Conservation (phyloP, 2,888 invertebrate genomes). For the Apamea monoglypha region DNA sequence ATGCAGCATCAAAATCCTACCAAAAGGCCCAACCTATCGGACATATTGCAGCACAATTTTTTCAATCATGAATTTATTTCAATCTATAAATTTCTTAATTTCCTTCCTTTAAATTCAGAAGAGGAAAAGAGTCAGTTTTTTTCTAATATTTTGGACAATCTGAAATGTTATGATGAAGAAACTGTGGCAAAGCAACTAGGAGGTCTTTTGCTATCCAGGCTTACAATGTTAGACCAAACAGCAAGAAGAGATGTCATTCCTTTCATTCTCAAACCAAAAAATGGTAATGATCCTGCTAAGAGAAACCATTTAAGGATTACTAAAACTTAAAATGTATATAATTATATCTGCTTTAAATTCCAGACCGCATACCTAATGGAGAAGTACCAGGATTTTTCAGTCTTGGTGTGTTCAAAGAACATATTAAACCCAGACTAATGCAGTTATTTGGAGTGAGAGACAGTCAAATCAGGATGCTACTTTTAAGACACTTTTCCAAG, state of each 20-base stretch:
- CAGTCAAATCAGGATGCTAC: conserved; percentile 93
- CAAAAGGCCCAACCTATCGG: conserved; percentile 92
- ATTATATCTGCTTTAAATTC: conserved; percentile 61
- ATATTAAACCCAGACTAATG: conserved; percentile 94
- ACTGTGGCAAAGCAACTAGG: conserved; percentile 95
- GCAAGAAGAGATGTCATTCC: conserved; percentile 94
- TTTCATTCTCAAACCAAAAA: conserved; percentile 92
- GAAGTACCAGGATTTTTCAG: conserved; percentile 92
- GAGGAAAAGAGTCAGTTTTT: conserved; percentile 95
- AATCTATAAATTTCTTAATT: conserved; percentile 95
- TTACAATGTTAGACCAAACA: conserved; percentile 95
- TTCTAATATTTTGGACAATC: conserved; percentile 91
- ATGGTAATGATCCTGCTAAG: conserved; percentile 86
- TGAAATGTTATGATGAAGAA: conserved; percentile 94
- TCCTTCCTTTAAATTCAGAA: conserved; percentile 94
- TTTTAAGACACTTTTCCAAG: conserved; percentile 94
- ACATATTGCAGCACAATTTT: conserved; percentile 93
- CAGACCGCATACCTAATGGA: conserved; percentile 83
- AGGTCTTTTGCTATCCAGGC: conserved; percentile 94
- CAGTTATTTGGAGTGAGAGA: conserved; percentile 96
- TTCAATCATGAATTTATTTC: conserved; percentile 96
- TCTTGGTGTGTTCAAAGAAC: conserved; percentile 92
- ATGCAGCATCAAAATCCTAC: conserved; percentile 92
- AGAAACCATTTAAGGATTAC: not conserved
- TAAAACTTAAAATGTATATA: not conserved